Evolutionary conservation across 1,140 invertebrate genomes (phyloP).

Genomic region (Wiebesia pumilae): DNA sequence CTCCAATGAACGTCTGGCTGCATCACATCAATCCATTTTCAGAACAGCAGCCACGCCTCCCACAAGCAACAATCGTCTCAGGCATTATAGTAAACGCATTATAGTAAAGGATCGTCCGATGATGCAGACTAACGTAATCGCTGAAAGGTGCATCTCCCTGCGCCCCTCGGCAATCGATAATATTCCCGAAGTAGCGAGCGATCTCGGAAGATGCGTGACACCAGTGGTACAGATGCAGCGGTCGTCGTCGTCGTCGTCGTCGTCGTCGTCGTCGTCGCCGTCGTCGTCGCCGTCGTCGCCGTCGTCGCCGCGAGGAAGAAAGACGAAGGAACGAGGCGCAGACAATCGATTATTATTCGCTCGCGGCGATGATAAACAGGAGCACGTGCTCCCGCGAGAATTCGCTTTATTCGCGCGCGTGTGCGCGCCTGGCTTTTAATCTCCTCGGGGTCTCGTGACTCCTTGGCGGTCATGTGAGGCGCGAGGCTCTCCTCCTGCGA

Average conservation of each 20-base stretch:
- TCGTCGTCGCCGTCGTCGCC: too few relatives aligned
- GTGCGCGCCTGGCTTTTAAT: not conserved
- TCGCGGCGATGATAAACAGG: conserved; percentile 30
- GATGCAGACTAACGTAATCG: not conserved
- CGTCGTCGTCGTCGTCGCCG: too few relatives aligned
- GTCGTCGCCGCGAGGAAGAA: not conserved
- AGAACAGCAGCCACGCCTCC: too few relatives aligned
- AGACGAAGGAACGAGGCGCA: not conserved
- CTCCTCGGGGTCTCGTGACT: conserved; percentile 44
- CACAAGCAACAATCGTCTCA: too few relatives aligned
- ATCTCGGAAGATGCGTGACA: too few relatives aligned
- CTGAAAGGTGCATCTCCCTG: not conserved
- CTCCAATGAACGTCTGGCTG: too few relatives aligned
- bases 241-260: too few relatives aligned
- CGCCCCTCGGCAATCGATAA: not conserved
- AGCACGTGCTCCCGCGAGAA: conserved; percentile 46
- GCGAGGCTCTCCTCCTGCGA: not conserved
- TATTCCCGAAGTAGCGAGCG: too few relatives aligned
- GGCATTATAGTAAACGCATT: too few relatives aligned
- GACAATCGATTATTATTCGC: too few relatives aligned
- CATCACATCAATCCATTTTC: too few relatives aligned
- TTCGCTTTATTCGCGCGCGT: conserved; percentile 3
- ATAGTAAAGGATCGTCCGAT: not conserved
- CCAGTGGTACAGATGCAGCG: too few relatives aligned
- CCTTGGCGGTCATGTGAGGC: conserved; percentile 16